Evolutionary conservation across 2,113 vertebrate genomes (phyloP), one percentile per base, ranked within the genome.

Genomic region (Neogobius melanostomus): DNA sequence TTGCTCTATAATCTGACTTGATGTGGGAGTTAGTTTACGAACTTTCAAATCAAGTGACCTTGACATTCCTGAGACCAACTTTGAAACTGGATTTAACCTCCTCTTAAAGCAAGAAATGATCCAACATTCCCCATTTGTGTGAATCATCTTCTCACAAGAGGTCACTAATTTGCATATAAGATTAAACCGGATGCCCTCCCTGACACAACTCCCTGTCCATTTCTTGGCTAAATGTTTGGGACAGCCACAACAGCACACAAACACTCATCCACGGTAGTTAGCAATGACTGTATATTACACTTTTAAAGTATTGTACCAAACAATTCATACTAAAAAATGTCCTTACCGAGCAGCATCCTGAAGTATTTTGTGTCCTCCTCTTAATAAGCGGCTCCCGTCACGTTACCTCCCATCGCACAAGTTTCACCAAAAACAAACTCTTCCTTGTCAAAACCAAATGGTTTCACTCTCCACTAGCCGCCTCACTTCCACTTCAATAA

Each of bases 311-410:
- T 15, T 6, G 36, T 42, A 59, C 14, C 28, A 42, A 42, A 68
- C 28, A 11, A 21, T 17, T 21, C 0, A 43, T 6, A 11, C 14
- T 36, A 83, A 75, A 50, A 68, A 68, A 50, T 0, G n/a, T 42
- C 65, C 88, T 91, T 85, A 91, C 90, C 90, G 17, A 88, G 77
- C 66, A 91, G 85, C 88, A 91, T 91, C 66, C 81, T 84, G 80
- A 78, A 71, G 75, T 82, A 82, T 68, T 82, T 79, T 57, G 49
- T 5, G 72, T 75, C 72, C 68, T 81, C 71, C 47, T 64, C 65
- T 83, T 56, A 57, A 82, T 17, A 77, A 16, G 48, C 56, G 44
- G 77, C 70, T 73, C 62, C 66, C 45, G 56, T 56, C 64, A 63
- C 70, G 43, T 75, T 71, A 71, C 69, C 64, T 81, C 75, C 81